Evolutionary conservation across 2,888 invertebrate genomes (phyloP), one percentile per base, ranked within the genome.

Genomic region (Diaprepes abbreviatus): DNA sequence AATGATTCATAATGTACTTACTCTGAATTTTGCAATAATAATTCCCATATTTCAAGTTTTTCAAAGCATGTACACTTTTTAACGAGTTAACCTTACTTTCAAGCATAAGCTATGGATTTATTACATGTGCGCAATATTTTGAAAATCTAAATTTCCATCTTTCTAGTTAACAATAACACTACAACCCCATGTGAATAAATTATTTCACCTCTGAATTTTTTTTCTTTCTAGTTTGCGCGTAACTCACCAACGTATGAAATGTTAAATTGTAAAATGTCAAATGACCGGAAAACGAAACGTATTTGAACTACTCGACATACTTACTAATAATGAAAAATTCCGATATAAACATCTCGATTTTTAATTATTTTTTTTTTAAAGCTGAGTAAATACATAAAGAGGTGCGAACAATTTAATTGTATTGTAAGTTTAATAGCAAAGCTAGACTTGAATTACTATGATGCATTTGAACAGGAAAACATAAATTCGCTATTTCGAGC

Each of bases 11-110:
- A 28, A 28, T 14, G 14, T 19, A 87, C 89, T 88, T 85, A 91
- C 91, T 83, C 90, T 87, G 85, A 91, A 89, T 86, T 89, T 90
- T 73, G 89, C 89, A 83, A 90, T 85, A 75, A 91, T 86, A 69
- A 88, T 84, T 74, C 91, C 91, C 91, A 91, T 91, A 79, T 76
- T 77, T 55, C 33, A 64, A 58, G 35, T 36, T 17, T 57, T 31
- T 21, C 10, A 52, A 33, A 43, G 12, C 35, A 52, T 28, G 24
- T 28, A 16, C 9, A 38, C 5, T 65, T 64, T 65, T 45, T 43
- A 54, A 28, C 21, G 40, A 65, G 24, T 67, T 67, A 60, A 66
- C 24, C 65, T 48, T 59, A 43, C 59, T 28, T 28, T 59, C 43
- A 40, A 43, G 14, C 9, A 31, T 40, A 16, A 43, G 45, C 43